Conservation (phyloP, 2,113 vertebrate genomes). For the Otocyon megalotis region DNA sequence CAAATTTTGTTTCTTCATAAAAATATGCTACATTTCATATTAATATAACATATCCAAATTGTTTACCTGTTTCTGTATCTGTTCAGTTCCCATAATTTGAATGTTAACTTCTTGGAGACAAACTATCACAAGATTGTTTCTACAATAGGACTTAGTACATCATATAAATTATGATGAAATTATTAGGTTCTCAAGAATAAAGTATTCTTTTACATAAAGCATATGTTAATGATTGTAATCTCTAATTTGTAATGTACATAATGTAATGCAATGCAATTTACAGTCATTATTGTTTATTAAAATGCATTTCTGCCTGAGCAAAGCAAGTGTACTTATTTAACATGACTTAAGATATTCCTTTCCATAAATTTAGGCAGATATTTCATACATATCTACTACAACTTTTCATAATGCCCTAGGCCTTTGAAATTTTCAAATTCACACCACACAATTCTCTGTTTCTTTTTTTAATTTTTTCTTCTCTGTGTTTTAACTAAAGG, state of each 20-base stretch:
- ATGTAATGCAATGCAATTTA: not conserved
- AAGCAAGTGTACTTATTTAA: not conserved
- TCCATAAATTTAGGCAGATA: constrained; percentile 37
- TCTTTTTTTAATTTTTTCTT: not conserved
- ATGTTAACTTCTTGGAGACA: constrained; percentile 30
- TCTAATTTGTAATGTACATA: not conserved
- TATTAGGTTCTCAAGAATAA: not conserved
- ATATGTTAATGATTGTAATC: not conserved
- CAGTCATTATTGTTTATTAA: constrained; percentile 22
- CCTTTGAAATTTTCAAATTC: constrained; percentile 33
- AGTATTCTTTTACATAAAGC: not conserved
- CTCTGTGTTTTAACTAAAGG: not conserved
- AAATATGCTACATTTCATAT: constrained; percentile 30
- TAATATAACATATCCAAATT: constrained; percentile 3
- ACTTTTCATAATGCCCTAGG: constrained; percentile 25
- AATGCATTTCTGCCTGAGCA: constrained; percentile 2
- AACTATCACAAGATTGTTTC: not conserved
- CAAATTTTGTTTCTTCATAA: constrained; percentile 51
- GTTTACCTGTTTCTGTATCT: not conserved
- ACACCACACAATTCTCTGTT: not conserved
- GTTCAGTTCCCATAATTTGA: constrained; percentile 29
- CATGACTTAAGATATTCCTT: constrained; percentile 25
- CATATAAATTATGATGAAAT: constrained; percentile 29
- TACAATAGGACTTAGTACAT: not conserved
- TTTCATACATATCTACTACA: not conserved